These are phyloP conservation scores for Calliphora vomitoria DNA, from an alignment of 2,888 invertebrate species.

Conservation along the genomic window DNA sequence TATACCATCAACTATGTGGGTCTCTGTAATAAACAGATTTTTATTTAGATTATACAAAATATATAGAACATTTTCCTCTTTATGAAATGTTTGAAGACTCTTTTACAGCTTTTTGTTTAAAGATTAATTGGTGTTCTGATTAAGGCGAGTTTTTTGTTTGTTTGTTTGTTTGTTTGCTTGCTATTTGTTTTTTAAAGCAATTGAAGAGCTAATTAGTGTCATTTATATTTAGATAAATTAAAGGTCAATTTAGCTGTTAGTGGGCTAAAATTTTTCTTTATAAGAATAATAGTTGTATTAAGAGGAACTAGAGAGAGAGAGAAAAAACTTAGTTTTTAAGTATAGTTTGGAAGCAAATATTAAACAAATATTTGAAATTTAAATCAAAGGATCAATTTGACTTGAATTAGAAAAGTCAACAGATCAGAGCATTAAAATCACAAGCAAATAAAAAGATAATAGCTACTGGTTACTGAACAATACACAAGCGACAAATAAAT, in stretches of 20 bases:
- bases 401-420: too few species aligned
- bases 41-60: not conserved
- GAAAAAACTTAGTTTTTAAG: too few species aligned
- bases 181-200: not conserved
- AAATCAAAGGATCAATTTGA: too few species aligned
- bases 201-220: slow-evolving; percentile 13
- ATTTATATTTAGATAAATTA: slow-evolving; percentile 6
- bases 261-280: not conserved
- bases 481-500: too few species aligned
- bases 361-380: too few species aligned
- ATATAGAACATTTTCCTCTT: not conserved
- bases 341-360: too few species aligned
- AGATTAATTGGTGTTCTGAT: not conserved
- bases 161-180: too few species aligned
- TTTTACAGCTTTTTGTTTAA: not conserved
- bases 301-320: not conserved
- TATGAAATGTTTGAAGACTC: not conserved
- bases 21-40: not conserved
- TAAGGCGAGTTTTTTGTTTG: not conserved
- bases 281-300: not conserved
- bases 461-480: not conserved
- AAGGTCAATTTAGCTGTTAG: slow-evolving; percentile 34
- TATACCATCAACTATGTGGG: not conserved
- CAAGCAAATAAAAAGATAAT: not conserved
- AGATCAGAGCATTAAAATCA: too few species aligned